Evolutionary conservation across 35 echinoderm and acorn worm genomes (phyloP).

Genomic region (Heliocidaris erythrogramma): DNA sequence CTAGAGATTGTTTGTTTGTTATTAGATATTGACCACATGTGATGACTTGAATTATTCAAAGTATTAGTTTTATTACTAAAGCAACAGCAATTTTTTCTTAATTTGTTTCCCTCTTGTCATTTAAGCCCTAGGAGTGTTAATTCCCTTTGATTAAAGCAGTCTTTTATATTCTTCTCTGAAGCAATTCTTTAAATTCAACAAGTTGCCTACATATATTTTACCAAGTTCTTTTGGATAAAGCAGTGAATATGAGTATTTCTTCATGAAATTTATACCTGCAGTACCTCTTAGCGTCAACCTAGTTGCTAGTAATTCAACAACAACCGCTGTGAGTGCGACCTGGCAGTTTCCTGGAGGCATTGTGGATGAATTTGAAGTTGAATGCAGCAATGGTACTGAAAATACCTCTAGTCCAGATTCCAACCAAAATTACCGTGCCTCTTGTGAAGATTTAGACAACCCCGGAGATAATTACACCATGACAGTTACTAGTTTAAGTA

Average conservation of each 20-base stretch:
- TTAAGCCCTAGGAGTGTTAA: too few species aligned
- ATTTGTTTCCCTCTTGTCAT: too few species aligned
- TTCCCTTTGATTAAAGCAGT: too few species aligned
- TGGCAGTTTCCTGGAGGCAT: background rate
- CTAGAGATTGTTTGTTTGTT: too few species aligned
- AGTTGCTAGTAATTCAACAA: background rate
- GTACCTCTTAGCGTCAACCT: background rate
- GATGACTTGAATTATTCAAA: too few species aligned
- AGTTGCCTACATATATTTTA: too few species aligned
- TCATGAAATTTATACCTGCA: background rate
- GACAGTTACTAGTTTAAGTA: background rate
- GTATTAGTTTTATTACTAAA: too few species aligned
- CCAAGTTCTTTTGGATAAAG: background rate
- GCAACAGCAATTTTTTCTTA: too few species aligned
- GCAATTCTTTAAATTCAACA: too few species aligned
- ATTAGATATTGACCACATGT: too few species aligned
- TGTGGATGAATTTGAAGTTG: background rate
- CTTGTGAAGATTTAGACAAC: background rate
- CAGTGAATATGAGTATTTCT: background rate
- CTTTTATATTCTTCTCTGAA: too few species aligned
- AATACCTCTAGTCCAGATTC: background rate
- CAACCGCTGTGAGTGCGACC: background rate
- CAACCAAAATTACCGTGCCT: background rate
- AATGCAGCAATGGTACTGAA: background rate
- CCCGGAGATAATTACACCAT: conserved; percentile 39